These are phyloP conservation scores for Brenthis hecate DNA, from an alignment of 2,888 invertebrate species.

Conservation along the genomic window DNA sequence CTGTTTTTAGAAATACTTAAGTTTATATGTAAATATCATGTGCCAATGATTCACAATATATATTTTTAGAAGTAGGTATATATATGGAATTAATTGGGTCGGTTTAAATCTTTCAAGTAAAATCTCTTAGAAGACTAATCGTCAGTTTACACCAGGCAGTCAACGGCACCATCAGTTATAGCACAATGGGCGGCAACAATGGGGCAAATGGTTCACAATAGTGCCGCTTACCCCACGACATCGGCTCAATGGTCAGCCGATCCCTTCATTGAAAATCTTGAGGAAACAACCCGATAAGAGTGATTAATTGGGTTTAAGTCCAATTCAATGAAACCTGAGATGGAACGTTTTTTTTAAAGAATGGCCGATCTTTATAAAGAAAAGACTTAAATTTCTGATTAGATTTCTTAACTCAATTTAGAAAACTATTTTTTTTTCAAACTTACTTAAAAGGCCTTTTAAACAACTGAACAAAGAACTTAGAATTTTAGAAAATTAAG, in stretches of 20 bases:
- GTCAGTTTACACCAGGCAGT: constrained; percentile 60
- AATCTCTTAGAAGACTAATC: constrained; percentile 66
- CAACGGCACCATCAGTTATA: constrained; percentile 67
- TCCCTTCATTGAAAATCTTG: constrained; percentile 67
- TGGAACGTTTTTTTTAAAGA: constrained; percentile 49
- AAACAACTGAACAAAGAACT: too few relatives aligned
- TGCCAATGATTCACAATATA: too few relatives aligned
- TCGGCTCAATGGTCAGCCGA: constrained; percentile 67
- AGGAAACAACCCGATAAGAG: constrained; percentile 76
- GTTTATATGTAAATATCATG: neutral
- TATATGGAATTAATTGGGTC: neutral
- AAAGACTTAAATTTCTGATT: constrained; percentile 6
- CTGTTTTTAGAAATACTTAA: neutral
- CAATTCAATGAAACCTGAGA: constrained; percentile 74
- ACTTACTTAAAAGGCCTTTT: too few relatives aligned
- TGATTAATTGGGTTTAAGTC: constrained; percentile 79
- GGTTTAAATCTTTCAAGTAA: constrained; percentile 16
- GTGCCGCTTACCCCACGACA: constrained; percentile 64
- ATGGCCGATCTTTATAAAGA: constrained; percentile 18
- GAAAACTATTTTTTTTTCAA: too few relatives aligned
- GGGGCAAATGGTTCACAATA: constrained; percentile 59
- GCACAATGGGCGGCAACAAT: constrained; percentile 68
- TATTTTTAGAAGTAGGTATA: neutral
- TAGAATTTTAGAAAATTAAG: too few relatives aligned
- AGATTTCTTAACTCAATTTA: neutral